Evolutionary conservation across 2,113 vertebrate genomes (phyloP).

Genomic region (Gallinago undulata): DNA sequence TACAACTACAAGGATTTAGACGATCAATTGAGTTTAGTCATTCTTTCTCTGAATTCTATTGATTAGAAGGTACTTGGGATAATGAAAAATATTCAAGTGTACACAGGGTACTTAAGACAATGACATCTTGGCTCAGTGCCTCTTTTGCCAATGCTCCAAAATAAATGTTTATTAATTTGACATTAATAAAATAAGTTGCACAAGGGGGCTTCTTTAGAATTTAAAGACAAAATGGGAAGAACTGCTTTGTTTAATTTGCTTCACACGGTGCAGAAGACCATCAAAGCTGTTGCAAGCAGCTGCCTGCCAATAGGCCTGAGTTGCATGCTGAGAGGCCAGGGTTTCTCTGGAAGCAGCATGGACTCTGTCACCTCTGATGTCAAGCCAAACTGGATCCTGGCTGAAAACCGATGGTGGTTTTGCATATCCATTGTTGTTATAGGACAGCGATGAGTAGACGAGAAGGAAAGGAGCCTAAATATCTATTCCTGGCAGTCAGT

Average conservation of each 20-base stretch:
- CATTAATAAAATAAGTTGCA: neutral
- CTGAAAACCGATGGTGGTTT: neutral
- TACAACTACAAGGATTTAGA: neutral
- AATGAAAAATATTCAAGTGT: neutral
- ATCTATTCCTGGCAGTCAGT: neutral
- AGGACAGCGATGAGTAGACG: neutral
- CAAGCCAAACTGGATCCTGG: neutral
- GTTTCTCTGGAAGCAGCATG: neutral
- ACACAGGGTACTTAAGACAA: neutral
- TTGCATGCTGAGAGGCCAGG: neutral
- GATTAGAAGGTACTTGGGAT: neutral
- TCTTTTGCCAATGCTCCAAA: neutral
- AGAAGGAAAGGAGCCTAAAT: neutral
- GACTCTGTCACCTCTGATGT: neutral
- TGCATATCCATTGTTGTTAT: neutral
- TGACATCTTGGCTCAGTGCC: neutral
- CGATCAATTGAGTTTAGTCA: neutral
- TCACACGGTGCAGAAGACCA: neutral
- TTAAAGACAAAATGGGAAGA: neutral
- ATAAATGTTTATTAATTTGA: neutral
- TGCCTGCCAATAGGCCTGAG: neutral
- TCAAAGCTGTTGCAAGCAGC: neutral
- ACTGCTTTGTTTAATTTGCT: neutral
- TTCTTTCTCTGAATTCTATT: neutral
- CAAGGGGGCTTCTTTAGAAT: neutral